phyloP scores from a whole-genome alignment of 2,113 vertebrate species.

The Fukomys damarensis region DNA sequence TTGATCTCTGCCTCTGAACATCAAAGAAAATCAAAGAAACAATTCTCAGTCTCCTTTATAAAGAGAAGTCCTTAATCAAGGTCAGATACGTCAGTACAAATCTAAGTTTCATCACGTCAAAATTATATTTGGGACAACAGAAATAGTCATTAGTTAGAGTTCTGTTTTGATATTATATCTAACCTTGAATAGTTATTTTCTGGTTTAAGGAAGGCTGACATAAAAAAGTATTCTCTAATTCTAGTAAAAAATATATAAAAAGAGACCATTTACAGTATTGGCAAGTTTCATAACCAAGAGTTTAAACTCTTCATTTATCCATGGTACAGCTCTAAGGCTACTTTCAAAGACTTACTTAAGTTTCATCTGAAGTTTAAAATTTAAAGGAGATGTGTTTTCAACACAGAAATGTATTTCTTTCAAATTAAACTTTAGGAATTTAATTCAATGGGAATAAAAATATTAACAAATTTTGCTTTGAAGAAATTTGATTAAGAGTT shows the following conservation, averaged over 20 bases:
- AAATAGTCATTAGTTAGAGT: conserved; percentile 35
- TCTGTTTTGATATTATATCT: neutral
- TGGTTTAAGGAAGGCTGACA: conserved; percentile 9
- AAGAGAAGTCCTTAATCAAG: conserved; percentile 46
- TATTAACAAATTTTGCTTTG: conserved; percentile 3
- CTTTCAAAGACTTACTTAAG: neutral
- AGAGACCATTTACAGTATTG: neutral
- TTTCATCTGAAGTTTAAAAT: conserved; percentile 34
- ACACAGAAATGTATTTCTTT: conserved; percentile 33
- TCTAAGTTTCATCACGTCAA: neutral
- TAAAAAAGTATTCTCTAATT: conserved; percentile 35
- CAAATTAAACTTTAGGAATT: neutral
- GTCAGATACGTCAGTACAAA: neutral
- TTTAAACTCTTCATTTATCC: conserved; percentile 6
- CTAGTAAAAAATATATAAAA: neutral
- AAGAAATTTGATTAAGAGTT: conserved; percentile 42
- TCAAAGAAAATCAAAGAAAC: conserved; percentile 61
- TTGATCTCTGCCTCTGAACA: conserved; percentile 62
- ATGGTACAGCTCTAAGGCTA: neutral
- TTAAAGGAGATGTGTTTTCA: neutral
- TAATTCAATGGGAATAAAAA: neutral
- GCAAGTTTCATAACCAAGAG: neutral
- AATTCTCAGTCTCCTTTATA: conserved; percentile 53
- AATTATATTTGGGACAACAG: neutral
- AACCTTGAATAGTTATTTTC: conserved; percentile 15